These are phyloP conservation scores for Microctenopoma stevenorrisi DNA, from an alignment of 2,797 vertebrate genomes.

Conservation along the genomic window DNA sequence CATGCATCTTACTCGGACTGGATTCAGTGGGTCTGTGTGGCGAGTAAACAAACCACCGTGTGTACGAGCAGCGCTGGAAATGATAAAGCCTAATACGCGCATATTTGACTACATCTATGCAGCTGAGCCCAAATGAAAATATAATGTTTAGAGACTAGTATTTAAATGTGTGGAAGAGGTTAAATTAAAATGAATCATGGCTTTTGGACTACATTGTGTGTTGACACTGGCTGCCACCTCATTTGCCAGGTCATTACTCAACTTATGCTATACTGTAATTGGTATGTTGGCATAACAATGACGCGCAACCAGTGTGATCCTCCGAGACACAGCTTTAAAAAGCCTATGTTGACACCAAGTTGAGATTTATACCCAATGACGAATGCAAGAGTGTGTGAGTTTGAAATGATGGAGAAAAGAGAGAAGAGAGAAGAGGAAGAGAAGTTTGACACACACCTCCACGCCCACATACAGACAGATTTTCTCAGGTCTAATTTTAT, in stretches of 20 bases:
- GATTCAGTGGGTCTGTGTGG: slow-evolving; percentile 1
- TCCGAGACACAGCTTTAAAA: slow-evolving; percentile 5
- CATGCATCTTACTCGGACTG: not conserved
- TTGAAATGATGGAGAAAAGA: not conserved
- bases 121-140: not conserved
- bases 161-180: not conserved
- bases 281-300: not conserved
- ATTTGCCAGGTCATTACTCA: not conserved
- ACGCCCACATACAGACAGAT: slow-evolving; percentile 25
- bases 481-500: slow-evolving; percentile 73
- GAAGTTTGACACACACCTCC: slow-evolving; percentile 30
- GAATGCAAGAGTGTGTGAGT: not conserved
- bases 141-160: no score
- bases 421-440: not conserved
- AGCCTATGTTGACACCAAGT: not conserved
- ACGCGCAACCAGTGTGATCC: slow-evolving; percentile 5
- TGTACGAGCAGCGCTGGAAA: not conserved
- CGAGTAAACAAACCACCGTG: not conserved
- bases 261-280: not conserved
- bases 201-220: not conserved
- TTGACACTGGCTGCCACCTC: not conserved
- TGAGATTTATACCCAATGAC: not conserved
- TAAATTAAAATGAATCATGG: slow-evolving; percentile 7
- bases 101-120: not conserved
- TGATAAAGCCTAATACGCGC: slow-evolving; percentile 7